Conservation (phyloP, 2,113 vertebrate species). For the Rutilus rutilus region DNA sequence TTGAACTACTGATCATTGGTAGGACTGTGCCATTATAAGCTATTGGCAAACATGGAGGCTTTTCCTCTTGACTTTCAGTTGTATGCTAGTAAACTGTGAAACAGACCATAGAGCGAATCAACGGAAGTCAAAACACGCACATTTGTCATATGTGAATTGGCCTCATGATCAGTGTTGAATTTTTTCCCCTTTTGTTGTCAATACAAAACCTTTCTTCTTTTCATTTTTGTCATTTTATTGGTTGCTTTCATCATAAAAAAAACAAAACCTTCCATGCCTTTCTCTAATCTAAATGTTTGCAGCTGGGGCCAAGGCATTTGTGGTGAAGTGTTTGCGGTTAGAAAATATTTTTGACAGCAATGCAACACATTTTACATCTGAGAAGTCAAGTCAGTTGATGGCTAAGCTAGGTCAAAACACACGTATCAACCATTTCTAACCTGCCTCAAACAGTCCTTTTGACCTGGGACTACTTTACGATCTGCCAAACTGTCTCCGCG, state of each 20-base stretch:
- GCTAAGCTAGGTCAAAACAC: background rate
- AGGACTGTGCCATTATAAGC: slow-evolving; percentile 55
- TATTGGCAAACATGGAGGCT: slow-evolving; percentile 45
- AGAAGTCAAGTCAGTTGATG: background rate
- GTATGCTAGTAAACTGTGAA: slow-evolving; percentile 54
- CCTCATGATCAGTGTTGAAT: slow-evolving; percentile 53
- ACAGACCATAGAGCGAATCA: slow-evolving; percentile 11
- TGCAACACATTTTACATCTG: slow-evolving; percentile 14
- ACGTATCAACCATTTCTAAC: slow-evolving; percentile 1
- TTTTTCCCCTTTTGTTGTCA: background rate
- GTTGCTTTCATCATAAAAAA: slow-evolving; percentile 26
- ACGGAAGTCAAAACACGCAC: slow-evolving; percentile 45
- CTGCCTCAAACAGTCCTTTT: slow-evolving; percentile 12
- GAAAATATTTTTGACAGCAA: slow-evolving; percentile 29
- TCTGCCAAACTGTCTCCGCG: slow-evolving; percentile 18
- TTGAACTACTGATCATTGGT: slow-evolving; percentile 61
- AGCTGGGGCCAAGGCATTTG: slow-evolving; percentile 20
- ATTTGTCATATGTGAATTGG: slow-evolving; percentile 41
- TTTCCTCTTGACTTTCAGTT: slow-evolving; percentile 26
- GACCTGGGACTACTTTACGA: slow-evolving; percentile 2
- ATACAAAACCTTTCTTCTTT: background rate
- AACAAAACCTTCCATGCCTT: slow-evolving; percentile 27
- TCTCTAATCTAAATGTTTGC: slow-evolving; percentile 14
- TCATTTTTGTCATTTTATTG: slow-evolving; percentile 8
- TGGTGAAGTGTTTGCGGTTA: slow-evolving; percentile 11